Base-by-base conservation (phyloP, 2,888 invertebrate species). In the Phorcus lineatus region DNA sequence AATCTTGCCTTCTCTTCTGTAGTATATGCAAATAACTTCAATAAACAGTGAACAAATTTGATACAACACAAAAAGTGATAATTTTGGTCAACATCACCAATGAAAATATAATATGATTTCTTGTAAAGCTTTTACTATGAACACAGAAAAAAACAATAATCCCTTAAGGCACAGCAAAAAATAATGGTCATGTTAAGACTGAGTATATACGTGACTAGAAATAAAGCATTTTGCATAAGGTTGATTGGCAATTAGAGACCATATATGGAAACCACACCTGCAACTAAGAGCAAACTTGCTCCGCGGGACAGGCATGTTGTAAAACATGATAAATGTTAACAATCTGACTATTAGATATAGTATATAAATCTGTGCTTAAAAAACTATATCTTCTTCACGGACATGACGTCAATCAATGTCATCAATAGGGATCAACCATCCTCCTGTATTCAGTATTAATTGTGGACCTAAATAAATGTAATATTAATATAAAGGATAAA, bases 81-180 rank as follows among this genome's bases (percentile, higher is more conserved):
- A 53, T 82, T 84, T 86, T 83, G 85, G 86, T 88, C 87, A 88
- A 88, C 86, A 88, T 89, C 86, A 86, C 84, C 84, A 88, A 85
- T 86, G 86, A 87, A 88, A 86, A 88, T 85, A 85, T 83, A 83
- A 82, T 85, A 88, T 85, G 83, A 85, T 82, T 84, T 83, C 82
- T 85, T 77, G 88, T 90, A 90, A 90, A 90, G 90, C 90, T 86
- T 83, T 84, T 84, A 84, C 83, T 86, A 86, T 86, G 88, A 88
- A 90, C 88, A 88, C 87, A 87, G 84, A 84, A 86, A 87, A n/a
- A 85, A 87, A 86, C 81, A 84, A 86, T 86, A 85, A 87, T 88
- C 87, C 84, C 86, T 86, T 90, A 91, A 91, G 91, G 91, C 91
- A 91, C 91, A 88, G 90, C 89, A 66, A 74, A 88, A 87, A 88